Base-by-base conservation (phyloP, 2,113 vertebrate species). In the Micromys minutus region DNA sequence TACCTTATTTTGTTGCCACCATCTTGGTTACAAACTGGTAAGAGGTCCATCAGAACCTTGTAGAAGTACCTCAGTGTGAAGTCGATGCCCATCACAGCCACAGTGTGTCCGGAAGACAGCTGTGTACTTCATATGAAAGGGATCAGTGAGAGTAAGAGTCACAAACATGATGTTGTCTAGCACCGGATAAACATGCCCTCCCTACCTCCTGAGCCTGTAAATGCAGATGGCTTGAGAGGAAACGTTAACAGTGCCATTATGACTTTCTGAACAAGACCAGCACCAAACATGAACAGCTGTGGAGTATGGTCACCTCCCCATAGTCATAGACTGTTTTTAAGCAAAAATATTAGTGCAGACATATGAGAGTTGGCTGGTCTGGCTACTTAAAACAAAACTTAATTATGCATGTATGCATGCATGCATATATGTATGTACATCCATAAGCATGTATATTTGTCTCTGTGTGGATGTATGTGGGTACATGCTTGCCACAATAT, bases 41-140 rank as follows among this genome's bases (percentile, higher is more conserved):
- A 96, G 76, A 99, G 98, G 97, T 99, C 99, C 98, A 99, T 98
- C 21, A 99, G 98, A 61, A 99, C 99, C 97, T 99, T 99, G 97
- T 99, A 99, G 98, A 99, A 99, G 98, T 99, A 99, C 17, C 99
- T 98, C 4, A 99, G 98, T 1, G 99, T 99, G 97, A 99, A 99
- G 98, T 99, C 99, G 0, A 99, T 99, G 89, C 99, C 99, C 99
- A 99, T 99, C 67, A 99, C 99, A 2, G 99, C 99, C 69, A 99
- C 98, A 0, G 99, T 99, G 76, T 99, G 99, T 47, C 99, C 99
- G 96, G 97, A 98, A 83, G 99, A 99, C 98, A 99, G 98, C 98
- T 99, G 99, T 7, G 98, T 97, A 52, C 99, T 99, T 92, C 39
- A 96, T 1, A n/a, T 63, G 61, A 57, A 61, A 95, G 88, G 94